Percentiles rank a stretch among this genome's conserved stretches.
Evolutionary conservation across 2,797 vertebrate species (phyloP).

Genomic region (Anolis apletophallus): DNA sequence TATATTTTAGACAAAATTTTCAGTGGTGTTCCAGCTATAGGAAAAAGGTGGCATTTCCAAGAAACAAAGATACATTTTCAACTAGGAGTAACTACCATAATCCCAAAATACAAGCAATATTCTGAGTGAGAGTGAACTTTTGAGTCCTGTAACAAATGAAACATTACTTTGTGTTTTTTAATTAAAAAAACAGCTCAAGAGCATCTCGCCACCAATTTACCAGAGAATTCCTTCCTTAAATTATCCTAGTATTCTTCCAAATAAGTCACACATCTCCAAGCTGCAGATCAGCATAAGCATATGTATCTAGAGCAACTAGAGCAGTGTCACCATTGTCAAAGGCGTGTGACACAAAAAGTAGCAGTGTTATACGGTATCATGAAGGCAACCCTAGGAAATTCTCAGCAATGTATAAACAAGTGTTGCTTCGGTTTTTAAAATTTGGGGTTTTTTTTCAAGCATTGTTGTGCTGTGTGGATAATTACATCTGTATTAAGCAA

Average conservation of each 20-base stretch:
- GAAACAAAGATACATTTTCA: neutral
- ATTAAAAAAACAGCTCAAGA: neutral
- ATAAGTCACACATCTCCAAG: neutral
- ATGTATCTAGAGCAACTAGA: neutral
- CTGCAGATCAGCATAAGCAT: neutral
- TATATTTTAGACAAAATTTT: neutral
- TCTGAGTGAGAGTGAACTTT: neutral
- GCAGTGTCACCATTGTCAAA: neutral
- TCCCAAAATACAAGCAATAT: neutral
- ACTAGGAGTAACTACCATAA: neutral
- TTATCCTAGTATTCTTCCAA: neutral
- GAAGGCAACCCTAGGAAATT: neutral
- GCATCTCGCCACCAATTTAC: neutral
- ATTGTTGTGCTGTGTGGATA: neutral
- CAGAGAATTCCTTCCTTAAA: neutral
- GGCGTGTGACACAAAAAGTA: neutral
- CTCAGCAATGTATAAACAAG: neutral
- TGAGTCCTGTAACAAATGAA: neutral
- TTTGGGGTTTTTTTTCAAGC: neutral
- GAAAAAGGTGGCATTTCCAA: neutral
- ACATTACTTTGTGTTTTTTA: neutral
- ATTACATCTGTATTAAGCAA: slow-evolving; percentile 12
- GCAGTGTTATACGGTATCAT: neutral
- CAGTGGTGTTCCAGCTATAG: neutral
- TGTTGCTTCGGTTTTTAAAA: neutral